Base-by-base conservation (phyloP, 2,113 vertebrate genomes). In the Ictalurus furcatus region DNA sequence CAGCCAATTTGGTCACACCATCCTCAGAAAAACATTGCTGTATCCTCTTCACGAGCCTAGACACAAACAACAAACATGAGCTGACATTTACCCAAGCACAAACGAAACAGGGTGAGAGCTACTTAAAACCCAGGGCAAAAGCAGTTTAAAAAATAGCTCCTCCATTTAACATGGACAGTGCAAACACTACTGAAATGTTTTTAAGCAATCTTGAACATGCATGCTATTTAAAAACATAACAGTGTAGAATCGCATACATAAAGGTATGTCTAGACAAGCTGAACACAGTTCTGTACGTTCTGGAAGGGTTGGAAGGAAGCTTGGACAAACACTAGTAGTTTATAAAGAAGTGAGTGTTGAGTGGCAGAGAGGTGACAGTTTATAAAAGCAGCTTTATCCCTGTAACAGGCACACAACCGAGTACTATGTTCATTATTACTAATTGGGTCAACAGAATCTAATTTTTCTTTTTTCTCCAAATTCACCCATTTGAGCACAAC, bases 401-500 rank as follows among this genome's bases (percentile, higher is more conserved):
- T 69, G 30, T 34, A 30, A 71, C 69, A 71, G n/a, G 69, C 9
- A 37, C 16, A 71, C 16, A 40, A 23, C 21, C 7, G 21, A 71
- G 23, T 40, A 23, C 34, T 40, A 71, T 23, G 11, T 74, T 21
- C 19, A 74, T 40, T 8, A 19, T 40, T 30, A 34, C 67, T 16
- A 30, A 14, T 2, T 69, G 67, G n/a, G 30, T 69, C 67, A 74
- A 11, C 34, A 40, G 17, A 34, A 73, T 34, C 37, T 34, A 34
- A 34, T 34, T 34, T 34, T 73, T 7, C 0, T 1, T 6, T 23
- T 23, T 6, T 2, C 6, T 6, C 6, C 61, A 0, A 63, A 25
- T 23, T 63, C 23, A 30, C 1, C 5, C n/a, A 30, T 5, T 30
- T 5, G 4, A 69, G n/a, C 0, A 3, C n/a, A 17, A 6, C 1